Base-by-base conservation (phyloP, 2,888 invertebrate genomes). In the Aplocera efformata region DNA sequence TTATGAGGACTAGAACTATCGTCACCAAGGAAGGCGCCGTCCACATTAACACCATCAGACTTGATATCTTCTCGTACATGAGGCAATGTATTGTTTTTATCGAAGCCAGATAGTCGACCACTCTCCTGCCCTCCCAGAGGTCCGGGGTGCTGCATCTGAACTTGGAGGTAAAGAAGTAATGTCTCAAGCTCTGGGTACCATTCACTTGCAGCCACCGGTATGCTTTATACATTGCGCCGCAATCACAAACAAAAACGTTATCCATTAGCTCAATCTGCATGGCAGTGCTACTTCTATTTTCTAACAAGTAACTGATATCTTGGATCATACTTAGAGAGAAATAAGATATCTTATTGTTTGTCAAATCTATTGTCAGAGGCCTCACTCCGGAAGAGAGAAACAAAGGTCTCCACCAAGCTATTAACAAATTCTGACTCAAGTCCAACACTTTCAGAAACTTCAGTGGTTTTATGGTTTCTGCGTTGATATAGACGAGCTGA, bases 201-300 rank as follows among this genome's bases (percentile, higher is more conserved):
- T 88, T 84, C 1, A 65, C 67, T 60, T 81, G 74, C 6, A 85
- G 42, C 86, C 88, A 88, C 22, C 71, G 68, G 23, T 78, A 82
- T 0, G 85, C 76, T 29, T 68, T 67, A 53, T 79, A 79, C 79
- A 89, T 84, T 0, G 79, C 69, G 24, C 58, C 70, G 46, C 91
- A 91, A 46, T 90, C 89, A 53, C 91, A 91, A 10, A 79, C 72
- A 47, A 91, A 89, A 1, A 90, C 79, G 63, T 91, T 91, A 20
- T 84, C 72, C 62, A 79, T 77, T 3, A 91, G 48, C 43, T 90
- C 79, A 11, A 91, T 71, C 29, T 72, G 61, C 1, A 77, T 53
- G 1, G 67, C 59, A 9, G 48, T 45, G 32, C 67, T 77, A 9
- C 54, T 61, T 7, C 58, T 62, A n/a, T 67, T 67, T 49, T 81